Base-by-base conservation (phyloP, 1,140 invertebrate species). In the Trachymyrmex septentrionalis region DNA sequence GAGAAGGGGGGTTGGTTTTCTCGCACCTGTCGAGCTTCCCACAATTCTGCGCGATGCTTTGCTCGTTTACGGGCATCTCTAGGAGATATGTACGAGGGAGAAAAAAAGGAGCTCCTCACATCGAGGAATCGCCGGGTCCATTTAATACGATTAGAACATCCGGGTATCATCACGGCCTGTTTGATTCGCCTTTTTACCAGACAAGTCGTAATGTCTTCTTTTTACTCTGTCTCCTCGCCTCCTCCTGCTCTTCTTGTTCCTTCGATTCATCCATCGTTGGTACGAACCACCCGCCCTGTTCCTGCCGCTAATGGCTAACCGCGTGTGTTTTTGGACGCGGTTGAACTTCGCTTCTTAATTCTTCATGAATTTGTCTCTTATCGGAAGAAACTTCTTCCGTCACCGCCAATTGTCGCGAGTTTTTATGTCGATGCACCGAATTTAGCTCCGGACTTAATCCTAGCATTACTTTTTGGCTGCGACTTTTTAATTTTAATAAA, bases 121-220 rank as follows among this genome's bases (percentile, higher is more conserved):
- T 90, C 87, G 87, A 21, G 59, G 66, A 90, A 90, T 88, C 90
- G 84, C 78, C 57, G 73, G 78, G 87, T 90, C 89, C 87, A 85
- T 90, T 91, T 91, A 91, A 90, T 91, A 81, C 90, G 90, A 91
- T 91, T 90, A 90, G 87, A 90, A 61, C 73, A 86, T 72, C 82
- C 73, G 38, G 87, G 76, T 84, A 90, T 91, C 90, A 91, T 91
- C 89, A 87, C 82, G 82, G 86, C 86, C 88, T 84, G 80, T 86
- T 90, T 90, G 89, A 88, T 88, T 91, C 90, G 86, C 89, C 85
- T 91, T 91, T 91, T 91, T 87, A 78, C 84, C 87, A 4, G 48
- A 59, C 64, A 59, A 61, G 59, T 64, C 86, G 86, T 91, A 90
- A 91, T 90, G 88, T 84, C 81, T 87, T 66, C 89, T 63, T 86